Evolutionary conservation across 2,797 vertebrate species (phyloP), one percentile per base, ranked within the genome.

Genomic region (Catharus ustulatus): DNA sequence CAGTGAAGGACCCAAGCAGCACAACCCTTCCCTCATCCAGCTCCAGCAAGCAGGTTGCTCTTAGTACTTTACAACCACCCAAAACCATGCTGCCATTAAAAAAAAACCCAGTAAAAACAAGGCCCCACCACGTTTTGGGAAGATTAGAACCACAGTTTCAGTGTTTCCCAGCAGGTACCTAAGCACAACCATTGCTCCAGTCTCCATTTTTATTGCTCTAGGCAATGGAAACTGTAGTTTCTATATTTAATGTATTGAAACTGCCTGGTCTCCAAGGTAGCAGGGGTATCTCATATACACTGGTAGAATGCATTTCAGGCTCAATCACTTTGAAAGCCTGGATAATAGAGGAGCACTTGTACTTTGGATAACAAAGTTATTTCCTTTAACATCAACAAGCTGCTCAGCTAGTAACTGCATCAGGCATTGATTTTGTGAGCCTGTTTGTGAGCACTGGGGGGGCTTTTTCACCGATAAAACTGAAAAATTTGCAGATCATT

Each of bases 351-450:
- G 69, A 93, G 64, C 85, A 62, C 90, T 97, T 97, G 95, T 93
- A 95, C 91, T 90, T 93, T 66, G 84, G 95, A 88, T 96, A 97
- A 96, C 90, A 97, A 96, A 97, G 89, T 93, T 97, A 94, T 94
- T 95, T 94, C 82, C 71, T 76, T 90, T 84, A 97, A 96, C 93
- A 97, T 95, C 92, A 94, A 96, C 96, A 94, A 93, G 96, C 97
- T 96, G 67, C 95, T 97, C 93, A 75, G 94, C 97, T 93, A 97
- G 96, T 94, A 95, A 95, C 87, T 92, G 79, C 90, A 96, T 89
- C 93, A 94, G 96, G 91, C 97, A 97, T 95, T 95, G 97, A 97
- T 98, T 97, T 97, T 92, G 78, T 94, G 96, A 92, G 83, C 88
- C 92, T 94, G 85, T 94, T 93, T 96, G 94, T 92, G 95, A 87